A percentile compares a stretch with the other conserved stretches of the same genome.
phyloP scores from a whole-genome alignment of 2,113 vertebrate species.

The human region DNA sequence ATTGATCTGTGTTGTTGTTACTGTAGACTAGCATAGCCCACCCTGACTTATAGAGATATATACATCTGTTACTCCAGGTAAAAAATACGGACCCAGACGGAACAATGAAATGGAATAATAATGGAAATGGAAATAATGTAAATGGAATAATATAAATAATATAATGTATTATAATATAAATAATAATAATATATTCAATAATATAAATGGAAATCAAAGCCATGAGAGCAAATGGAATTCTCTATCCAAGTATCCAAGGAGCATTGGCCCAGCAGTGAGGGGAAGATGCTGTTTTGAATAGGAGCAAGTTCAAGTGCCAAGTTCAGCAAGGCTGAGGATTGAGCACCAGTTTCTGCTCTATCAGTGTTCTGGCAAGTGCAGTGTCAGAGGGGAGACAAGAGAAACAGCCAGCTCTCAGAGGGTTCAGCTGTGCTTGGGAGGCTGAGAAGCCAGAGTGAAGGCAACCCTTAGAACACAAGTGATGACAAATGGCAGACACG shows the following conservation, averaged over 20 bases:
- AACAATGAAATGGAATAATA: background rate
- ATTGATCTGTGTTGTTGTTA: background rate
- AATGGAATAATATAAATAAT: background rate
- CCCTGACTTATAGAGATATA: rapidly evolving
- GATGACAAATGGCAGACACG: rapidly evolving
- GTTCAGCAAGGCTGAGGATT: too few species aligned
- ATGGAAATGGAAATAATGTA: too few species aligned
- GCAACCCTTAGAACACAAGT: too few species aligned
- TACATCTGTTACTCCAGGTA: too few species aligned
- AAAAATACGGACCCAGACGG: background rate
- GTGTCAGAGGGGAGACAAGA: background rate
- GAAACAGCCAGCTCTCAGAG: background rate
- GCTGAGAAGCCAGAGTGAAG: background rate
- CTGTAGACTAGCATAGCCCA: background rate
- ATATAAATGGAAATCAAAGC: background rate
- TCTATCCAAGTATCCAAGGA: background rate
- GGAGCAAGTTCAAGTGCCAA: background rate
- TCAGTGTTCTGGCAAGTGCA: rapidly evolving
- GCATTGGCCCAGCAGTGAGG: rapidly evolving
- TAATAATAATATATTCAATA: background rate
- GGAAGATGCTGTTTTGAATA: background rate
- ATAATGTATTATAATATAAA: too few species aligned
- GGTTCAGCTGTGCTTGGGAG: rapidly evolving
- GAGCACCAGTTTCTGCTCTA: rapidly evolving
- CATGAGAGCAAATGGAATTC: too few species aligned